phyloP scores from a whole-genome alignment of 2,797 vertebrate genomes.

The Anguilla obscura region DNA sequence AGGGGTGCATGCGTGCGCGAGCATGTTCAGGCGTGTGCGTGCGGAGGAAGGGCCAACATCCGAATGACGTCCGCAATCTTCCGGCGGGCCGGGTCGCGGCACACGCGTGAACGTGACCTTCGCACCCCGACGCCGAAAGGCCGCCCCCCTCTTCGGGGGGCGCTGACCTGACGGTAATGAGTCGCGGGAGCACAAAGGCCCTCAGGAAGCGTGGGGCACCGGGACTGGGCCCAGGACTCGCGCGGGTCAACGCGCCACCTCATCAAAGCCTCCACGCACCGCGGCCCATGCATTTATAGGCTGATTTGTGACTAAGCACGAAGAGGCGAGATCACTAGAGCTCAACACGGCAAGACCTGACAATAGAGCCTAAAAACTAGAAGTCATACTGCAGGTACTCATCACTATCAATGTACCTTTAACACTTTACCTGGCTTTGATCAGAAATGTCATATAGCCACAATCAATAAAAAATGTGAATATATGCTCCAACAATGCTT shows the following conservation, averaged over 20 bases:
- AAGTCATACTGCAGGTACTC: background rate
- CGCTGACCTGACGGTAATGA: background rate
- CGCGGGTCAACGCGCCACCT: conserved; percentile 1
- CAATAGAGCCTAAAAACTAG: background rate
- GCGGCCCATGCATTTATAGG: background rate
- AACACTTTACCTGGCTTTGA: background rate
- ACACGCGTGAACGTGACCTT: conserved; percentile 20
- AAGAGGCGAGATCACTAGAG: background rate
- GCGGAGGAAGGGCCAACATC: background rate
- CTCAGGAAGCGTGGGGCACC: background rate
- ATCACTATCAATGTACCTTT: background rate
- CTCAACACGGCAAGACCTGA: background rate
- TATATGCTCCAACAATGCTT: background rate
- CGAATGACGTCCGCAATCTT: background rate
- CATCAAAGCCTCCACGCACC: background rate
- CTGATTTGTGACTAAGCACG: background rate
- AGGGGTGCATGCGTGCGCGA: background rate
- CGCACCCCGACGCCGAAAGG: background rate
- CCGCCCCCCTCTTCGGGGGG: background rate
- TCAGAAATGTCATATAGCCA: background rate
- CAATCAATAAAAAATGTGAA: background rate
- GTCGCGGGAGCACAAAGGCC: background rate
- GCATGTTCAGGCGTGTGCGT: background rate
- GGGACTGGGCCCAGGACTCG: background rate
- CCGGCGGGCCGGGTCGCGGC: background rate